Base-by-base conservation (phyloP, 2,888 invertebrate species). In the Copidosoma aretas region DNA sequence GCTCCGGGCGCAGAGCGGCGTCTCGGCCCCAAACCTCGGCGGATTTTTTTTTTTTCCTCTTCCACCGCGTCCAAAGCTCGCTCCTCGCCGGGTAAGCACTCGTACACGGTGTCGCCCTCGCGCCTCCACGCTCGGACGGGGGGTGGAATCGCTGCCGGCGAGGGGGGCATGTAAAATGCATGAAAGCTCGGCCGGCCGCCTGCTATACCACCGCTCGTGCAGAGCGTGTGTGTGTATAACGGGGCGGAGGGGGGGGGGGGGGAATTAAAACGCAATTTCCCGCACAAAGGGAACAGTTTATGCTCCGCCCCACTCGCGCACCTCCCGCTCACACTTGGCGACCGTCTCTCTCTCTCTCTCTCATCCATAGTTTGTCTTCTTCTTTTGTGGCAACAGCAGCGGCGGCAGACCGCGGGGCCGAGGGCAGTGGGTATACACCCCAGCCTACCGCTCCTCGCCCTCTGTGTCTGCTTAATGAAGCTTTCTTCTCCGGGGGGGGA, bases 241-340 rank as follows among this genome's bases (percentile, higher is more conserved):
- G 10, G 17, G 46, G 19, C 49, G 25, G 51, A 25, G 25, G 75
- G 74, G 75, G 77, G 77, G 73, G 81, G 80, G 79, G 78, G 77
- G 76, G 81, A 83, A 83, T 83, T 82, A 83, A 83, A 83, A 83
- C 82, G 83, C 83, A 82, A 83, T 83, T 82, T 81, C 77, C 79
- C 76, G 75, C 76, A 82, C 82, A 82, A 83, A 82, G 80, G 80
- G 78, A 80, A 80, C 80, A 81, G 82, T 82, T 82, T 82, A 81
- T 78, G 78, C 79, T 75, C 76, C 73, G 75, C 68, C 62, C 68
- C 65, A 15, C 46, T 21, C 49, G 17, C 57, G 8, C n/a, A 63
- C 43, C 43, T 15, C 3, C 43, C 3, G 43, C 43, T 46, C 17
- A 15, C 43, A 15, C 43, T 46, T 14, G 1, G 43, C 43, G n/a